A percentile compares a stretch with the other conserved stretches of the same genome.
phyloP scores from a whole-genome alignment of 2,888 invertebrate species.

The Microplitis manilae region DNA sequence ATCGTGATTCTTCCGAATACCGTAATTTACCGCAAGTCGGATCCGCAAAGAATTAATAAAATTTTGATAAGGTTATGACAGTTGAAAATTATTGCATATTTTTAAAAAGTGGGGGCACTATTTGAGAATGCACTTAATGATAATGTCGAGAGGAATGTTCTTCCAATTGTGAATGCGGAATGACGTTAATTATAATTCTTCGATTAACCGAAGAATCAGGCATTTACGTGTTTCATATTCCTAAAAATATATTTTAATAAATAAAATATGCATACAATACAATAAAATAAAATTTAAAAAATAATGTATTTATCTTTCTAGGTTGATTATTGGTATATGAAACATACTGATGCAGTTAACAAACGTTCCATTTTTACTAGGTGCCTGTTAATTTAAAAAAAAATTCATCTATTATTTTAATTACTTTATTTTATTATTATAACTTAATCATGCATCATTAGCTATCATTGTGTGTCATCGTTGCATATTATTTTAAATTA shows the following conservation, averaged over 20 bases:
- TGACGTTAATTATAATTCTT: slow-evolving; percentile 52
- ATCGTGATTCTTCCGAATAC: no score
- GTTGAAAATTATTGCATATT: no score
- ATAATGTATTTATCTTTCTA: slow-evolving; percentile 10
- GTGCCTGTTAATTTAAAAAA: slow-evolving; percentile 4
- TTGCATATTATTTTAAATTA: slow-evolving; percentile 34
- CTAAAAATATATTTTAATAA: neutral
- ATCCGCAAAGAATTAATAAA: no score
- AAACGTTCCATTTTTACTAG: neutral
- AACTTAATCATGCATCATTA: neutral
- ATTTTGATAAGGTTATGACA: no score
- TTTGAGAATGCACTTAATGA: slow-evolving; percentile 32
- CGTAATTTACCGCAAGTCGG: no score
- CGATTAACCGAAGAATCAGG: slow-evolving; percentile 16
- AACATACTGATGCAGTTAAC: neutral
- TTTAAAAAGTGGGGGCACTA: no score
- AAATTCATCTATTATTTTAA: neutral
- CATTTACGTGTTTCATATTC: slow-evolving; percentile 30
- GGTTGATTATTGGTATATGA: slow-evolving; percentile 7
- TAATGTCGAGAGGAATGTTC: slow-evolving; percentile 68
- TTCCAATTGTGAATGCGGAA: slow-evolving; percentile 72
- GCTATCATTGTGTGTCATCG: slow-evolving; percentile 45
- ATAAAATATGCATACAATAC: neutral
- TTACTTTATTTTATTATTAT: neutral
- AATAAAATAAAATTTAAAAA: no score